Base-by-base conservation (phyloP, 2,113 vertebrate species). In the Plectropomus leopardus region DNA sequence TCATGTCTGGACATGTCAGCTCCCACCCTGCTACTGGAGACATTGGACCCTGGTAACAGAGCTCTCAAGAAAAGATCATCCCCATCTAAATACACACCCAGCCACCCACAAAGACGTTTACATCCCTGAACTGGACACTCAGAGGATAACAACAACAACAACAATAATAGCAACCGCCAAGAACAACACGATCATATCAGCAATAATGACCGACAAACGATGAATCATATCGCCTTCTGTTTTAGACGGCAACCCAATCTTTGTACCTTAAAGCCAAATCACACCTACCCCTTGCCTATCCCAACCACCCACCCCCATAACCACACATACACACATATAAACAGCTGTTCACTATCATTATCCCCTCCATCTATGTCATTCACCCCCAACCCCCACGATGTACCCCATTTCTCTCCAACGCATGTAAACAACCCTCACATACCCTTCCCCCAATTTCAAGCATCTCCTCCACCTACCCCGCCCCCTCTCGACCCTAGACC, bases 271-370 rank as follows among this genome's bases (percentile, higher is more conserved):
- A 71, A 76, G 51, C 24, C 67, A 59, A 73, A 79, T 85, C 74
- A 79, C 73, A 44, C 88, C 86, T 86, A 78, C 86, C 80, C 61
- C 59, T 70, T 6, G 53, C 70, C 72, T 3, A 21, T 78, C 32
- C 73, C 36, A 71, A 40, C 51, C 21, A 53, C 72, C 67, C 36
- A 81, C 65, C 83, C 82, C 59, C 61, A 81, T 63, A 19, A 65
- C 11, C 63, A 84, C 66, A 77, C 68, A 83, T 53, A 76, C 63
- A 86, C 80, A 88, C 80, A 78, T 72, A 76, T 47, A 85, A 80
- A 92, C 92, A 92, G 89, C 90, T 92, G 86, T 86, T 90, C 89
- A 84, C 88, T 53, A 86, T 93, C 87, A 94, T 93, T 92, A 92
- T 91, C 90, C 90, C 70, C 82, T 89, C 86, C 86, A 76, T 92